Percentiles rank a stretch among this genome's conserved stretches.
phyloP scores from a whole-genome alignment of 1,140 invertebrate genomes.

The Adelges cooleyi region DNA sequence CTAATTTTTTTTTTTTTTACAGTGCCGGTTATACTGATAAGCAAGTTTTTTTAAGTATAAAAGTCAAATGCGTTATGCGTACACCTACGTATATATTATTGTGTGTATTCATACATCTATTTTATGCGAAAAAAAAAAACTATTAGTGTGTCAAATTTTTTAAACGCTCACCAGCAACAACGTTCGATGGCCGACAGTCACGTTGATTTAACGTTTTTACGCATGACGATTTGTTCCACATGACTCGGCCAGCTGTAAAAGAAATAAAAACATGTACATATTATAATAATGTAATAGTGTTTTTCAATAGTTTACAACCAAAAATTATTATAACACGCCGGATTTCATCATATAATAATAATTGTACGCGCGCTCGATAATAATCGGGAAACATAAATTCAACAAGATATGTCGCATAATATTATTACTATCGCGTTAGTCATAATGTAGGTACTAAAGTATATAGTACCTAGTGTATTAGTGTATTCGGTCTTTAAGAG shows the following conservation, averaged over 20 bases:
- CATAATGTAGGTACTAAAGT: too few species aligned
- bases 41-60: neutral
- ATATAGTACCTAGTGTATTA: too few species aligned
- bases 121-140: neutral
- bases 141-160: conserved; percentile 6
- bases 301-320: neutral
- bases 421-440: too few species aligned
- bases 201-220: conserved; percentile 24
- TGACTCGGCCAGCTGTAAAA: conserved; percentile 16
- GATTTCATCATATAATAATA: conserved; percentile 14
- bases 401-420: too few species aligned
- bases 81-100: too few species aligned
- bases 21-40: neutral
- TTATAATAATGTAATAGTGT: neutral
- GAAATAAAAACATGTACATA: conserved; percentile 7
- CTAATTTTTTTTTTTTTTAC: too few species aligned
- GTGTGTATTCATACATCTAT: too few species aligned
- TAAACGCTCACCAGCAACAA: neutral
- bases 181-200: conserved; percentile 1
- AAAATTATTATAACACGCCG: neutral
- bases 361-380: too few species aligned
- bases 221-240: conserved; percentile 19
- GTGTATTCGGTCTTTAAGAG: too few species aligned
- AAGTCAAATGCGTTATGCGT: too few species aligned
- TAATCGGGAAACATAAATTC: too few species aligned